Evolutionary conservation across 2,888 invertebrate genomes (phyloP).

Genomic region (Acanthosepion lycidas): DNA sequence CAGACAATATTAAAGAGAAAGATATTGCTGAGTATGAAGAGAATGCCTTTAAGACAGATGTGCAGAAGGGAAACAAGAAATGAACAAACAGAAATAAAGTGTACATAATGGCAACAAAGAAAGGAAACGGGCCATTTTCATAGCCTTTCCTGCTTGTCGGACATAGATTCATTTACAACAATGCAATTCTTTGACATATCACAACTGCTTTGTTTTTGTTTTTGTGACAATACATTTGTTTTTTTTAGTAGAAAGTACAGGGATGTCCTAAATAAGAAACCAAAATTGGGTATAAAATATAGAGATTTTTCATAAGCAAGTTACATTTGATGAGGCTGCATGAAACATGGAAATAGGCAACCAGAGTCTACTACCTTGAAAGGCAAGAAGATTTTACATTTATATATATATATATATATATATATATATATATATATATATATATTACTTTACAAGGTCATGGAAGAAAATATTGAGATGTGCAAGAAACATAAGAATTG

Average conservation of each 20-base stretch:
- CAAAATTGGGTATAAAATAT: neutral
- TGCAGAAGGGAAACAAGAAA: neutral
- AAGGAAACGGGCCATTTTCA: neutral
- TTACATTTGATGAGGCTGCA: neutral
- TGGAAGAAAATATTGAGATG: neutral
- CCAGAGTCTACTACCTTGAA: neutral
- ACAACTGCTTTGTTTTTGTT: neutral
- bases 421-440: neutral
- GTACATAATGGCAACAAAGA: neutral
- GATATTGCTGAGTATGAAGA: too few relatives aligned
- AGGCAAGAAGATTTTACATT: neutral
- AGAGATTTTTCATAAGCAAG: neutral
- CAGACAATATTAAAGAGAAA: too few relatives aligned
- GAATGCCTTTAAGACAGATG: neutral
- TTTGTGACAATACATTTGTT: too few relatives aligned
- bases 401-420: too few relatives aligned
- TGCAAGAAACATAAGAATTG: neutral
- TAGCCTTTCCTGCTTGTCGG: neutral
- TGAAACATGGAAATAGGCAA: neutral
- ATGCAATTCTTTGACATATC: slow-evolving; percentile 18
- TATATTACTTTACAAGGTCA: neutral
- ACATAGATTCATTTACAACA: neutral
- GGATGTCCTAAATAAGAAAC: neutral
- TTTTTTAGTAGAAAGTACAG: neutral
- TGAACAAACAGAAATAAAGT: too few relatives aligned